phyloP scores from a whole-genome alignment of 2,888 invertebrate species.

The Dryobotodes eremita region DNA sequence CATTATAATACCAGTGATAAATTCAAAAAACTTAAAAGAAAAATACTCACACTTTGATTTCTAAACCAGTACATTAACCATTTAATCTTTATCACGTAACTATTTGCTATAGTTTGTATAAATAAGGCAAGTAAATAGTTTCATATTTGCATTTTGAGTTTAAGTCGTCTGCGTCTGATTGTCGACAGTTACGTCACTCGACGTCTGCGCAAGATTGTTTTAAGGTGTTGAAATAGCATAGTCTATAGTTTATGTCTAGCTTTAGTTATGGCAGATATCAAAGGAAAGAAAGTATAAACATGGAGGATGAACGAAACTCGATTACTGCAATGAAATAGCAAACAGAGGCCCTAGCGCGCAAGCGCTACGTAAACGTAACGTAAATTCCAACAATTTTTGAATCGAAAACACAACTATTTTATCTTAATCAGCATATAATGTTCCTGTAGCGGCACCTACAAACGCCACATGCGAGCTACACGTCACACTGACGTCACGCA shows the following conservation, averaged over 20 bases:
- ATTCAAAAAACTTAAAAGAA: background rate
- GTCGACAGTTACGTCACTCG: constrained; percentile 44
- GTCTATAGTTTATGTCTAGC: background rate
- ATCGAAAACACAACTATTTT: background rate
- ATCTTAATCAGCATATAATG: too few species aligned
- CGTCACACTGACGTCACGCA: too few species aligned
- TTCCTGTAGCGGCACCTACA: too few species aligned
- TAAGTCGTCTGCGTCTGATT: constrained; percentile 5
- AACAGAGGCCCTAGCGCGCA: background rate
- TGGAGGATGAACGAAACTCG: background rate
- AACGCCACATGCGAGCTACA: too few species aligned
- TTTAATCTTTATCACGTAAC: constrained; percentile 12
- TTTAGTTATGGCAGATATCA: constrained; percentile 16
- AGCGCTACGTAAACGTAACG: background rate
- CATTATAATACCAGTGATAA: background rate
- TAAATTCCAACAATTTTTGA: background rate
- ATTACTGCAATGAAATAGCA: background rate
- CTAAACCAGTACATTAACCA: constrained; percentile 13
- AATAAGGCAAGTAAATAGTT: constrained; percentile 26
- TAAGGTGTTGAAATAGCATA: constrained; percentile 8
- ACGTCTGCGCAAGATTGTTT: constrained; percentile 26
- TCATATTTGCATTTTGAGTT: constrained; percentile 35
- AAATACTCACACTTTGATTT: background rate
- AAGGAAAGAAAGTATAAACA: constrained; percentile 6
- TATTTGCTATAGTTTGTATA: constrained; percentile 20